Conservation (phyloP, 1,140 invertebrate species). For the Ericerus pela region DNA sequence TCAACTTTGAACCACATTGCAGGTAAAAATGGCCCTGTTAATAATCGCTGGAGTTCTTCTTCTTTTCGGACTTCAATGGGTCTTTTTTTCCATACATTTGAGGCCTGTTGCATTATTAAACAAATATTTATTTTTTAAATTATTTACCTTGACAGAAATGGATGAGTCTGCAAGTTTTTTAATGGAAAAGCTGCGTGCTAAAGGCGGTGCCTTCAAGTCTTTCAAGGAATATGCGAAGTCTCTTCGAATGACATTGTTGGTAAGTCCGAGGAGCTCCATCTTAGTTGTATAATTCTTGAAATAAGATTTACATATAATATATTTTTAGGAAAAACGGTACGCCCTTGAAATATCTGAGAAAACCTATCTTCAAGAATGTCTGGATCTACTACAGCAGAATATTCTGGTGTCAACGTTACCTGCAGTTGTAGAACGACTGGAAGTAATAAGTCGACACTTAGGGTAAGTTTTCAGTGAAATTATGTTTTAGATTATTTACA, state of each 20-base stretch:
- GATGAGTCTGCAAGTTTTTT: background rate
- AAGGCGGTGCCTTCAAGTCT: background rate
- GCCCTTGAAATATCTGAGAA: slow-evolving; percentile 67
- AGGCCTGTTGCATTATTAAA: too few relatives aligned
- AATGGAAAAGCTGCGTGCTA: background rate
- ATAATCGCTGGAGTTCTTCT: too few relatives aligned
- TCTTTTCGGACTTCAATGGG: too few relatives aligned
- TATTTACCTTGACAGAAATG: too few relatives aligned
- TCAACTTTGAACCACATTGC: too few relatives aligned
- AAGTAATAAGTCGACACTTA: slow-evolving; percentile 74
- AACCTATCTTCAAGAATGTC: slow-evolving; percentile 68
- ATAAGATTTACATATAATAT: background rate
- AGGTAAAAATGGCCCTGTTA: too few relatives aligned
- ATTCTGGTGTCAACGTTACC: slow-evolving; percentile 84
- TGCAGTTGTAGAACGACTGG: slow-evolving; percentile 79
- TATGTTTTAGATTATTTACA: too few relatives aligned
- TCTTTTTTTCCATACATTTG: too few relatives aligned
- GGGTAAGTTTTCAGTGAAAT: slow-evolving; percentile 37
- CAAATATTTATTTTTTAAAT: too few relatives aligned
- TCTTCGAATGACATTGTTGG: background rate
- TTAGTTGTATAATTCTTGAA: background rate
- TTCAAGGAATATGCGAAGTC: background rate
- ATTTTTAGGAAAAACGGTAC: slow-evolving; percentile 61
- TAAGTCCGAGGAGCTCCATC: background rate
- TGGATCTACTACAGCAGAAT: slow-evolving; percentile 82